Evolutionary conservation across 2,888 invertebrate species (phyloP).

Genomic region (Polyommatus icarus): DNA sequence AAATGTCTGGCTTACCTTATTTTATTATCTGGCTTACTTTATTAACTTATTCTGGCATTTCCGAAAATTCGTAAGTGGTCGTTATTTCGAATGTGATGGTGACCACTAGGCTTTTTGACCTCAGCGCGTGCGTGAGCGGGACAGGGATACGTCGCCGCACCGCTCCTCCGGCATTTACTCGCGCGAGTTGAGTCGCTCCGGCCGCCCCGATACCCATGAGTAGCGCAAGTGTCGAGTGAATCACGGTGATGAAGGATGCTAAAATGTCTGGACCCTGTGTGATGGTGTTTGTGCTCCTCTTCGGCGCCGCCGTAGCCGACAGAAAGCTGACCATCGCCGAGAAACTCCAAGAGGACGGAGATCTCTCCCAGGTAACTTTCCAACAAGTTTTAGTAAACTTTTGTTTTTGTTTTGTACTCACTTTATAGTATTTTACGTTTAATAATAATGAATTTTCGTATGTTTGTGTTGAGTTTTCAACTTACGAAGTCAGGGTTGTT

Average conservation of each 20-base stretch:
- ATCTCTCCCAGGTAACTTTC: constrained; percentile 82
- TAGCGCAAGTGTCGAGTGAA: constrained; percentile 62
- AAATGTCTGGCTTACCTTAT: not conserved
- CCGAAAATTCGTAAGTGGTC: constrained; percentile 38
- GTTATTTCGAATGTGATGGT: constrained; percentile 55
- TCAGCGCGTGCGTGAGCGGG: constrained; percentile 55
- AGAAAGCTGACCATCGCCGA: constrained; percentile 80
- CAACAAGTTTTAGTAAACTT: constrained; percentile 43
- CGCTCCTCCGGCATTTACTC: constrained; percentile 67
- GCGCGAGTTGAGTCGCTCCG: constrained; percentile 55
- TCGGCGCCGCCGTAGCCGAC: constrained; percentile 57
- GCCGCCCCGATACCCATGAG: constrained; percentile 56
- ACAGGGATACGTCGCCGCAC: constrained; percentile 53
- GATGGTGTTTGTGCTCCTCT: constrained; percentile 68
- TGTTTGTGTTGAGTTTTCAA: not conserved
- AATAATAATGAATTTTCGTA: not conserved
- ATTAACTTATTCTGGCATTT: not conserved
- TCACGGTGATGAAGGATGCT: constrained; percentile 43
- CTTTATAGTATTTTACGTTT: not conserved
- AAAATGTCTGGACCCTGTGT: constrained; percentile 64
- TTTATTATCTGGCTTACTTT: no score
- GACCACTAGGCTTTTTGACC: constrained; percentile 50
- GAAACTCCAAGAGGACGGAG: constrained; percentile 83
- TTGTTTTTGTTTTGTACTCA: not conserved
- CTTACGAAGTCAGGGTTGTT: not conserved